Evolutionary conservation across 2,797 vertebrate species (phyloP), one percentile per base, ranked within the genome.

Genomic region (Ceryle rudis): DNA sequence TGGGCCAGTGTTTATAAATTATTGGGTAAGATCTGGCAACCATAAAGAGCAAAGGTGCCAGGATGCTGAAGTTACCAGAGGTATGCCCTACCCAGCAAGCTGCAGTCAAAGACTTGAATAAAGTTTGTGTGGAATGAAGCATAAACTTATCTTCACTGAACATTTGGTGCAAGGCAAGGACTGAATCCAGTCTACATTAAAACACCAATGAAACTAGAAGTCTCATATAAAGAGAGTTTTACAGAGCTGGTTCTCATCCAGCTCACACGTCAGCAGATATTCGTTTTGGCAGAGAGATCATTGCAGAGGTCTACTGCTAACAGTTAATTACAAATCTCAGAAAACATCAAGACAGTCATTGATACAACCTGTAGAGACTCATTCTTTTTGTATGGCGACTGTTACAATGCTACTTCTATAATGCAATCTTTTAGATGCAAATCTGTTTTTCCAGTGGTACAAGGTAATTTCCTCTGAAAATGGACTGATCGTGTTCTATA

Each of bases 381-480:
- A 67, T 83, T 95, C 26, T 85, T 94, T 51, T 73, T 89, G 75
- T 42, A 88, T n/a, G 29, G 44, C 14, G 18, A 92, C 8, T 42
- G 19, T 83, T 90, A 86, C 49, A 83, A 65, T 61, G 79, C 37
- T 51, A 26, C 33, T 90, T 82, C 25, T 78, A 9, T 44, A 95
- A 96, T 51, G 22, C 82, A 81, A 89, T 41, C 33, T 60, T 90
- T 64, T 44, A 33, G 74, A 49, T 61, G 11, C 17, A 86, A 81
- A 87, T 87, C 83, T 93, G 23, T 95, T 95, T 92, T 79, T 37
- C 44, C 33, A 62, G 61, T 12, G 19, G 21, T 52, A 75, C 86
- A 83, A 71, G 62, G 58, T 23, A 51, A 91, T 51, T 51, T 90
- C 29, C 78, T 67, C 60, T 94, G 69, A 89, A 89, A 90, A 96